Evolutionary conservation across 2,888 invertebrate species (phyloP), one percentile per base, ranked within the genome.

Genomic region (Poecilobothrus nobilitatus): DNA sequence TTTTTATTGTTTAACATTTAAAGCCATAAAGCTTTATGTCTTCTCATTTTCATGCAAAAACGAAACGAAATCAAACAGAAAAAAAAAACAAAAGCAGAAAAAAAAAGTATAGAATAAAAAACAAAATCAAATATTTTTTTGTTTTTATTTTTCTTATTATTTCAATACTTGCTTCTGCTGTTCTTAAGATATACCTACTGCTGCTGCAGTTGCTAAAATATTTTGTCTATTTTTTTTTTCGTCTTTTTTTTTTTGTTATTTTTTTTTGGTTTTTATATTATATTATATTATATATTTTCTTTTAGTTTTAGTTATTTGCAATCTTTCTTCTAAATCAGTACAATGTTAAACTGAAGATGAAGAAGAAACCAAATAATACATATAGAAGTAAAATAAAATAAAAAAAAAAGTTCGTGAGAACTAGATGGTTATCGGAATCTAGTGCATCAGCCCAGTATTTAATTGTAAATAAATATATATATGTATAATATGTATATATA

Each of bases 361-460:
- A 53, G 15, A 53, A 8, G 15, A 53, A 53, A 18, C 9, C 41
- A 41, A 41, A 53, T 6, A 12, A 18, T 12, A 53, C 5, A 27
- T 5, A 27, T 27, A 27, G n/a, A n/a, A n/a, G 27, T 27, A 53
- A 53, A 6, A 6, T 15, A 44, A 44, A 44, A 44, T 44, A 44
- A 53, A 15, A 53, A 34, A 65, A 65, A 68, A 69, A 71, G 71
- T 71, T 71, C 71, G 71, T 71, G 71, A 71, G 71, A 71, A 71
- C 71, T 69, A 71, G 71, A 71, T 71, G 71, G 69, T 69, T 71
- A 71, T 71, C 71, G 69, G 64, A 66, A 67, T 67, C 63, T 53
- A 53, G 70, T 69, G 70, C 68, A 70, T n/a, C 53, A 53, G 53
- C 5, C 8, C 53, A 18, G 53, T 18, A 53, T 53, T 53, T 53